Evolutionary conservation across 2,113 vertebrate genomes (phyloP).

Genomic region (Morone chrysops): DNA sequence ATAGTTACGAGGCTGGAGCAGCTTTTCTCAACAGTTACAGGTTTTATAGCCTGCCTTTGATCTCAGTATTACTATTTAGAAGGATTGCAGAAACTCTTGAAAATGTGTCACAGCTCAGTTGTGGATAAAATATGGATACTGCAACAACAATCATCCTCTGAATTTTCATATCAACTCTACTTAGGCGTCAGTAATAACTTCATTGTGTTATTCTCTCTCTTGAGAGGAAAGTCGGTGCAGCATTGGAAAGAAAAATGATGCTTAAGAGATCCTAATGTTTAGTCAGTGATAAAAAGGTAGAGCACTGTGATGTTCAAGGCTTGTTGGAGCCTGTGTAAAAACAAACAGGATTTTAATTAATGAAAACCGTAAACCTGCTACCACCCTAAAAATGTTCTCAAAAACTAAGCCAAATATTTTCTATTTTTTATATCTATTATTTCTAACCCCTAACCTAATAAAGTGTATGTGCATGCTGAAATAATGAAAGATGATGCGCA

Average conservation of each 20-base stretch:
- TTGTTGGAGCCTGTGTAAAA: too few species aligned
- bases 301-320: background rate
- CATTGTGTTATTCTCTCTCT: background rate
- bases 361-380: too few species aligned
- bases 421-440: too few species aligned
- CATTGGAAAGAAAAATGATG: background rate
- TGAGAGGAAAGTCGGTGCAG: background rate
- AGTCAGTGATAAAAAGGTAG: background rate
- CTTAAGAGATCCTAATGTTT: background rate
- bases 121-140: conserved; percentile 7
- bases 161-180: conserved; percentile 8
- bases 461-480: too few species aligned
- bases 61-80: conserved; percentile 19
- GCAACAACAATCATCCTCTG: background rate
- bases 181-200: background rate
- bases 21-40: conserved; percentile 32
- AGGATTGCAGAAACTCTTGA: conserved; percentile 10
- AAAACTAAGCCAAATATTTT: too few species aligned
- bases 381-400: too few species aligned
- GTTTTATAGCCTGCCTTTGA: conserved; percentile 43
- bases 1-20: conserved; percentile 24
- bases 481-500: too few species aligned
- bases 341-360: too few species aligned
- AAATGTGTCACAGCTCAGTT: conserved; percentile 2
- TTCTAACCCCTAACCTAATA: too few species aligned